A percentile compares a stretch with the other conserved stretches of the same genome.
Evolutionary conservation across 1,140 invertebrate species (phyloP).

Genomic region (Leptestheria dahalacensis): DNA sequence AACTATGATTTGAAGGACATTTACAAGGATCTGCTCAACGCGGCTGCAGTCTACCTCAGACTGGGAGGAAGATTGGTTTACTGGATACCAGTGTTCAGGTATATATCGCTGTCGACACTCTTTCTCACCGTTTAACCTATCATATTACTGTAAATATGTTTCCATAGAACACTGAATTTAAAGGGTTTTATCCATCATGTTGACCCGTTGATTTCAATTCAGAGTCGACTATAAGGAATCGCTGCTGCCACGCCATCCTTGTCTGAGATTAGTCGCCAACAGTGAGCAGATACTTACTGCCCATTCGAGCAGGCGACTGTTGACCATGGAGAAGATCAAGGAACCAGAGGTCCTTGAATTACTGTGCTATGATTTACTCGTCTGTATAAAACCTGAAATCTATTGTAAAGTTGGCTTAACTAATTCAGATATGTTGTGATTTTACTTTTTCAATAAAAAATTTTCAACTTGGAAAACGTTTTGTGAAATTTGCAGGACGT

Average conservation of each 20-base stretch:
- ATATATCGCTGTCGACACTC: slow-evolving; percentile 16
- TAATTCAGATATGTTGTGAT: no score
- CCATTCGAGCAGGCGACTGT: slow-evolving; percentile 58
- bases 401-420: no score
- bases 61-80: slow-evolving; percentile 65
- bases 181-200: neutral
- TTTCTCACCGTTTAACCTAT: no score
- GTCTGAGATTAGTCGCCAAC: slow-evolving; percentile 58
- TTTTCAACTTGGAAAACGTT: no score
- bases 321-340: slow-evolving; percentile 70
- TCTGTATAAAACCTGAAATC: no score
- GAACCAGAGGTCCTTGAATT: slow-evolving; percentile 24
- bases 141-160: no score
- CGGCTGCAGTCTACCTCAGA: slow-evolving; percentile 58
- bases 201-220: slow-evolving; percentile 23
- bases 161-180: no score
- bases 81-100: slow-evolving; percentile 81
- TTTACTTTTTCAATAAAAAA: no score
- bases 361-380: no score
- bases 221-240: slow-evolving; percentile 58
- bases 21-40: slow-evolving; percentile 64
- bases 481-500: no score
- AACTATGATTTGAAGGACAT: slow-evolving; percentile 66
- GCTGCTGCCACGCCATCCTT: slow-evolving; percentile 60
- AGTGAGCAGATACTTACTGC: slow-evolving; percentile 70